Percentiles rank a stretch among this genome's conserved stretches.
These are phyloP conservation scores for Ganaspis brasiliensis DNA, from an alignment of 2,888 invertebrate genomes.

Conservation along the genomic window DNA sequence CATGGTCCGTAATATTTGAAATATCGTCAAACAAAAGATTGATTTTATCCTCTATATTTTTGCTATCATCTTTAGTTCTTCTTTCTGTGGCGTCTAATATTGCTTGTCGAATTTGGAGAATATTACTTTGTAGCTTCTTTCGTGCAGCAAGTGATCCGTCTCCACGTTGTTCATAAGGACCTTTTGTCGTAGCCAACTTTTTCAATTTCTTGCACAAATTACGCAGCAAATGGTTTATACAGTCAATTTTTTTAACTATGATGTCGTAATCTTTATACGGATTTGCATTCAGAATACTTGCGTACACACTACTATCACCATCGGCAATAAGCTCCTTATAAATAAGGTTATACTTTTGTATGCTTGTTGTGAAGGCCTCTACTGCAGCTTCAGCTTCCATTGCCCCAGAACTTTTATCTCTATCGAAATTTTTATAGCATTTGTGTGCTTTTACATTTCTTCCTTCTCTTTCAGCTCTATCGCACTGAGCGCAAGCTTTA, in stretches of 20 bases:
- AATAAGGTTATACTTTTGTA: constrained; percentile 42
- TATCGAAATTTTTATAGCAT: constrained; percentile 65
- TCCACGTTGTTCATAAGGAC: neutral
- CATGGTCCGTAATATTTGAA: neutral
- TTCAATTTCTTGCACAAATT: constrained; percentile 29
- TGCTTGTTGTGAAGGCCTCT: constrained; percentile 54
- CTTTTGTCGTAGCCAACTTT: neutral
- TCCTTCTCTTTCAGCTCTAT: constrained; percentile 35
- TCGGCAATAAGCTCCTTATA: constrained; percentile 50
- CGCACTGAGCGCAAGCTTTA: constrained; percentile 63
- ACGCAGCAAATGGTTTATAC: constrained; percentile 35
- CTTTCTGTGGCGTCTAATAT: neutral
- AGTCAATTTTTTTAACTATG: constrained; percentile 46
- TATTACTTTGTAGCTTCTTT: neutral
- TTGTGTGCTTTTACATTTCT: constrained; percentile 14
- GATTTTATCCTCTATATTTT: neutral
- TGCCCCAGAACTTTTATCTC: constrained; percentile 65
- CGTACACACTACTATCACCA: constrained; percentile 51
- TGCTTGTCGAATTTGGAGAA: neutral
- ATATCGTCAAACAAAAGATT: neutral
- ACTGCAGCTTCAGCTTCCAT: constrained; percentile 58
- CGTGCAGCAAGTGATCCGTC: neutral
- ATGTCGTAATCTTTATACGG: constrained; percentile 43
- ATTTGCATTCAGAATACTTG: constrained; percentile 30
- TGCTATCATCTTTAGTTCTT: neutral